Conservation (phyloP, 2,888 invertebrate species). For the Campopleginae sp. region DNA sequence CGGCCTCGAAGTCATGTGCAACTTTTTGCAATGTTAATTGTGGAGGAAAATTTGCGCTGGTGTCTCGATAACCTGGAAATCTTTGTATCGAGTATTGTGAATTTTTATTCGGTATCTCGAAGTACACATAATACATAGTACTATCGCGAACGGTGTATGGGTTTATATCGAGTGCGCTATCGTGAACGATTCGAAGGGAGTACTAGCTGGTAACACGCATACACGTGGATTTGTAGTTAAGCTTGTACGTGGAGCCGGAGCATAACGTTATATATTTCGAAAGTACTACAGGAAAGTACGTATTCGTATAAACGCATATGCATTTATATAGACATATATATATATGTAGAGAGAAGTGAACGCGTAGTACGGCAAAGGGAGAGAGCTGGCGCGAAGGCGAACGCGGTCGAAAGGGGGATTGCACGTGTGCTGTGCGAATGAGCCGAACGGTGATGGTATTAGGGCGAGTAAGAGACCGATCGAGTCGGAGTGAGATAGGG, state of each 20-base stretch:
- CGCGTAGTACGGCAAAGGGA: conserved; percentile 26
- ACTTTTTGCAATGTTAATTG: neutral
- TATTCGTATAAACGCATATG: neutral
- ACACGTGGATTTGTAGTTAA: neutral
- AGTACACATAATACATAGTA: conserved; percentile 10
- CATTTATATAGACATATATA: neutral
- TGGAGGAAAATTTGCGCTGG: neutral
- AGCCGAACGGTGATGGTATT: conserved; percentile 28
- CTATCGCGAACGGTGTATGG: conserved; percentile 12
- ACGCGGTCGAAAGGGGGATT: conserved; percentile 58
- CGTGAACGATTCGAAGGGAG: conserved; percentile 17
- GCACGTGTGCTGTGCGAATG: conserved; percentile 63
- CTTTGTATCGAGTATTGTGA: conserved; percentile 12
- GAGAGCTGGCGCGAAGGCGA: conserved; percentile 55
- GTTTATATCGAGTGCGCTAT: neutral
- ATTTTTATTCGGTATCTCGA: conserved; percentile 13
- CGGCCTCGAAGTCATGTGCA: neutral
- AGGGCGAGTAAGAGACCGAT: neutral
- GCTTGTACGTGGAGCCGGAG: neutral
- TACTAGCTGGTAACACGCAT: neutral
- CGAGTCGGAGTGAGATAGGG: conserved; percentile 17
- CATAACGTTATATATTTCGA: neutral
- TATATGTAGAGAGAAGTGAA: neutral
- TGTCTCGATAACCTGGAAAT: neutral
- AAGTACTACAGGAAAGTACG: conserved; percentile 14